Conservation (phyloP, 2,888 invertebrate genomes). For the Hirtodrosophila duncani region DNA sequence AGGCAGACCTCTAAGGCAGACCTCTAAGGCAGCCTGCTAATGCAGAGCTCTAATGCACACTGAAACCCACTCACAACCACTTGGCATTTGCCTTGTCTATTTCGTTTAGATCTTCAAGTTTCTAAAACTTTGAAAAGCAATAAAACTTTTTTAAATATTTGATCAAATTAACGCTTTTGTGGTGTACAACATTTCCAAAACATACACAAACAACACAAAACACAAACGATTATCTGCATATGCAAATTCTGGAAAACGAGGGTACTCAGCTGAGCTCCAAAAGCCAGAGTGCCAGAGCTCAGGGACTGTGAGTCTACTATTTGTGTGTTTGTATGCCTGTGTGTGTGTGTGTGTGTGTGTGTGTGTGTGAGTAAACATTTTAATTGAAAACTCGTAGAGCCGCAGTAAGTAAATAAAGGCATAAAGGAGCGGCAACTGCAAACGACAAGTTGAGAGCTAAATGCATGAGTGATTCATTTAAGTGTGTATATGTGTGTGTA, state of each 20-base stretch:
- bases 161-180: too few relatives aligned
- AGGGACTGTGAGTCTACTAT: neutral
- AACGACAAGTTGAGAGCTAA: conserved; percentile 48
- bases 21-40: too few relatives aligned
- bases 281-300: neutral
- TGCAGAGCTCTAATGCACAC: too few relatives aligned
- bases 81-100: too few relatives aligned
- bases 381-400: conserved; percentile 63
- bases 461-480: conserved; percentile 38
- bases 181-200: neutral
- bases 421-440: conserved; percentile 23
- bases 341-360: neutral
- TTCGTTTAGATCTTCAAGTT: too few relatives aligned
- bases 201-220: neutral
- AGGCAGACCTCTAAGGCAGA: too few relatives aligned
- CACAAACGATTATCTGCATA: neutral
- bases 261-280: neutral
- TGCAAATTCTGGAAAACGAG: conserved; percentile 3
- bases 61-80: too few relatives aligned
- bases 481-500: conserved; percentile 11
- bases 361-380: conserved; percentile 54
- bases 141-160: too few relatives aligned
- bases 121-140: too few relatives aligned
- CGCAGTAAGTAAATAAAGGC: conserved; percentile 45
- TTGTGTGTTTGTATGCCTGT: conserved; percentile 10